These are phyloP conservation scores for Amphibalanus amphitrite DNA, from an alignment of 1,140 invertebrate species.

Conservation along the genomic window DNA sequence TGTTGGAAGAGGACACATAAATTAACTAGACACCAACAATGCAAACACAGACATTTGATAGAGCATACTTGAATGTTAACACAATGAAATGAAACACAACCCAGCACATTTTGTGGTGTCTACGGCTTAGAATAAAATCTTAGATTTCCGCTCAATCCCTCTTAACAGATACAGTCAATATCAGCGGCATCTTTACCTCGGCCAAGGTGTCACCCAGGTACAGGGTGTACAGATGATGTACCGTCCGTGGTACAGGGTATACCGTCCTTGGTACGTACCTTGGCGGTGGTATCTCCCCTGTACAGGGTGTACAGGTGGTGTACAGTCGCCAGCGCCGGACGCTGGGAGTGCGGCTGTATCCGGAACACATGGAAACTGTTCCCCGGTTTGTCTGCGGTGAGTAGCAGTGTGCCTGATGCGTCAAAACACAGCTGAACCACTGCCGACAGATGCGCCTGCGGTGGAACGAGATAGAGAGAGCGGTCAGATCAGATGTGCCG, in stretches of 20 bases:
- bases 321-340: slow-evolving; percentile 68
- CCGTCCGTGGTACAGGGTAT: too few species aligned
- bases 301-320: slow-evolving; percentile 93
- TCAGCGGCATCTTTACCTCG: slow-evolving; percentile 13
- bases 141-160: too few species aligned
- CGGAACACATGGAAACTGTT: slow-evolving; percentile 93
- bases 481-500: too few species aligned
- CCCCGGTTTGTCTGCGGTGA: slow-evolving; percentile 83
- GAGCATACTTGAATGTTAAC: too few species aligned
- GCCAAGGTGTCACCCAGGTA: too few species aligned
- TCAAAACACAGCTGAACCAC: slow-evolving; percentile 84
- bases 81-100: too few species aligned
- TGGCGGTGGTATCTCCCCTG: slow-evolving; percentile 57
- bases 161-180: slow-evolving; percentile 9
- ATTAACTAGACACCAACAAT: too few species aligned
- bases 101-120: too few species aligned
- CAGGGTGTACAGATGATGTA: too few species aligned
- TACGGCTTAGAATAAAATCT: too few species aligned
- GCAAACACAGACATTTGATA: too few species aligned
- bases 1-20: too few species aligned
- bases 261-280: slow-evolving; percentile 31
- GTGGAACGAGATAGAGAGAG: slow-evolving; percentile 1
- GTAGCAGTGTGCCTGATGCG: slow-evolving; percentile 68
- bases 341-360: slow-evolving; percentile 78
- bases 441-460: slow-evolving; percentile 44